Base-by-base conservation (phyloP, 1,140 invertebrate genomes). In the Spodoptera frugiperda region DNA sequence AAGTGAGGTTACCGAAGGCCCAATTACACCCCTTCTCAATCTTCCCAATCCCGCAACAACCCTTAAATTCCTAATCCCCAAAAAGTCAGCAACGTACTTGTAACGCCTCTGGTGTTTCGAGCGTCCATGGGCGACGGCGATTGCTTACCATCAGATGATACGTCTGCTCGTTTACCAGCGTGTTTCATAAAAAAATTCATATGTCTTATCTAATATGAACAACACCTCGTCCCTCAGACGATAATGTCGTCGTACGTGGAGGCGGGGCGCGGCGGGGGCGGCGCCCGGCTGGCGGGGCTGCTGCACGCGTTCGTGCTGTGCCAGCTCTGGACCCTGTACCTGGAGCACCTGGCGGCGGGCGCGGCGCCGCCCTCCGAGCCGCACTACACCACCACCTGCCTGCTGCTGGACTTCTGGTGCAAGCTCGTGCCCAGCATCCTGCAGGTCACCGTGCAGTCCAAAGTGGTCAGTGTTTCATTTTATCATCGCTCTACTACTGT, bases 361-460 rank as follows among this genome's bases (percentile, higher is more conserved):
- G 96, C 95, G 86, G 89, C 94, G 84, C 96, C 95, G 77, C 96
- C 95, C 84, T 95, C 94, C 61, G 97, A 98, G 86, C 94, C 95
- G 65, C 96, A 97, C 87, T 95, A 96, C 84, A 94, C 96, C 10
- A 97, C 97, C 0, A 95, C 97, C 91, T 97, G 96, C 73, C 97
- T 98, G 80, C 95, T 99, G n/a, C 96, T 99, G 82, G 99, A 99
- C 93, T 99, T 99, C 95, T 99, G 99, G 99, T 97, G 97, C 5
- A 98, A 99, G 94, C 97, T 99, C 0, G 99, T 99, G 17, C 99
- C 98, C 0, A 98, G 97, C 70, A 97, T 99, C 77, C 93, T 99
- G 44, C 98, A 99, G 92, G 94, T 99, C 25, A 96, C 99, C 9
- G 97, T 98, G 14, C 97, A 98, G 88, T 99, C 98, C 8, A 99